Evolutionary conservation across 2,797 vertebrate genomes (phyloP).

Genomic region (Sebastes matsubarae): DNA sequence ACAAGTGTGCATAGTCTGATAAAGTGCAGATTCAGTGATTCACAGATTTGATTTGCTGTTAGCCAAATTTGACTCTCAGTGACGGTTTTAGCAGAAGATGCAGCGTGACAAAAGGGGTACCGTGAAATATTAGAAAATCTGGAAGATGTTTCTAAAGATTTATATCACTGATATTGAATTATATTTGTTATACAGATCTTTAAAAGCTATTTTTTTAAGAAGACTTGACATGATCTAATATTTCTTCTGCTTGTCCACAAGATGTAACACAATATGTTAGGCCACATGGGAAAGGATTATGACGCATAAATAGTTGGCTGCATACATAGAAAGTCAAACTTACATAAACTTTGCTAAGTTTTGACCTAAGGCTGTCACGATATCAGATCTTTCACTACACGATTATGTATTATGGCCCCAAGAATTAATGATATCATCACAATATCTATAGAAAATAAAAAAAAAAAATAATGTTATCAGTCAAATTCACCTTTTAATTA

Average conservation of each 20-base stretch:
- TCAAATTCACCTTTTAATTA: no score
- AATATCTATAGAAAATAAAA: no score
- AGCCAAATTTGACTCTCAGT: neutral
- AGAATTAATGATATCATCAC: no score
- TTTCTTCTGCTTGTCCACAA: neutral
- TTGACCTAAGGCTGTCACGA: no score
- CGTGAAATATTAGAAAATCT: neutral
- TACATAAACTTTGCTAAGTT: neutral
- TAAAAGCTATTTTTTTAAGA: neutral
- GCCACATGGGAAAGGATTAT: neutral
- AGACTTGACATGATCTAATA: neutral
- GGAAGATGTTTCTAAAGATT: neutral
- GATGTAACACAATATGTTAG: neutral
- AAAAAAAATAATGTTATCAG: no score
- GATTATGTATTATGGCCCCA: fast-evolving
- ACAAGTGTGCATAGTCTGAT: fast-evolving
- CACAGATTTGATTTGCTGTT: neutral
- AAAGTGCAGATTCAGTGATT: neutral
- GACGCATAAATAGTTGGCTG: neutral
- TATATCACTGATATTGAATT: neutral
- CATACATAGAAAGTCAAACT: neutral
- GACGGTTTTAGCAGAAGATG: neutral
- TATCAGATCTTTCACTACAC: no score
- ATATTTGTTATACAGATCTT: neutral
- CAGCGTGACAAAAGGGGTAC: neutral